phyloP scores from a whole-genome alignment of 2,113 vertebrate species.

The Oryzias curvinotus region DNA sequence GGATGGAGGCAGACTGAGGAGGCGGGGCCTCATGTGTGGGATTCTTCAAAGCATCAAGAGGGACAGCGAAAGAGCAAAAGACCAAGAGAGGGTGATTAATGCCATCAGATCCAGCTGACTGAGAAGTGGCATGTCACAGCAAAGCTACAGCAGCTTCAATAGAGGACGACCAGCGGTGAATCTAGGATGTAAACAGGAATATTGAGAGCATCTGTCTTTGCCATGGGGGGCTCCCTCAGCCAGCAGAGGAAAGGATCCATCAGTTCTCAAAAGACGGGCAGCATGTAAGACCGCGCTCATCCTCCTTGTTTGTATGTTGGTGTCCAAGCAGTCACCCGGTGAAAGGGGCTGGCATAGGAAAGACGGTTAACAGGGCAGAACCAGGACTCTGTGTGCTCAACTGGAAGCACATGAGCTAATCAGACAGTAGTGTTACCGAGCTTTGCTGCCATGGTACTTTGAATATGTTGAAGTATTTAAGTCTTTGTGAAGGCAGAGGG shows the following conservation, averaged over 20 bases:
- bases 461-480: constrained; percentile 52
- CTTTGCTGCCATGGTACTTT: constrained; percentile 18
- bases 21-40: constrained; percentile 44
- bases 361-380: constrained; percentile 18
- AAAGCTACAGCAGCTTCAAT: constrained; percentile 10
- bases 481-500: constrained; percentile 17
- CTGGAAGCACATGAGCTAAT: constrained; percentile 20
- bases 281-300: constrained; percentile 68
- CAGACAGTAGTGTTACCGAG: constrained; percentile 1
- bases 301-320: constrained; percentile 39
- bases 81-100: constrained; percentile 7
- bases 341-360: neutral
- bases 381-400: constrained; percentile 11
- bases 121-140: constrained; percentile 3
- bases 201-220: constrained; percentile 38
- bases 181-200: neutral
- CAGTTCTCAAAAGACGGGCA: constrained; percentile 69
- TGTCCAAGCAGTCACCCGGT: neutral
- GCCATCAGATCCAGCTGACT: neutral
- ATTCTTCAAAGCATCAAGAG: constrained; percentile 43
- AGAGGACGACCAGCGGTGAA: constrained; percentile 55
- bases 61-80: constrained; percentile 7
- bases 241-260: constrained; percentile 61
- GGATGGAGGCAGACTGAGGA: constrained; percentile 40
- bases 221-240: constrained; percentile 75